Evolutionary conservation across 2,797 vertebrate genomes (phyloP).

Genomic region (Pelochelys cantorii): DNA sequence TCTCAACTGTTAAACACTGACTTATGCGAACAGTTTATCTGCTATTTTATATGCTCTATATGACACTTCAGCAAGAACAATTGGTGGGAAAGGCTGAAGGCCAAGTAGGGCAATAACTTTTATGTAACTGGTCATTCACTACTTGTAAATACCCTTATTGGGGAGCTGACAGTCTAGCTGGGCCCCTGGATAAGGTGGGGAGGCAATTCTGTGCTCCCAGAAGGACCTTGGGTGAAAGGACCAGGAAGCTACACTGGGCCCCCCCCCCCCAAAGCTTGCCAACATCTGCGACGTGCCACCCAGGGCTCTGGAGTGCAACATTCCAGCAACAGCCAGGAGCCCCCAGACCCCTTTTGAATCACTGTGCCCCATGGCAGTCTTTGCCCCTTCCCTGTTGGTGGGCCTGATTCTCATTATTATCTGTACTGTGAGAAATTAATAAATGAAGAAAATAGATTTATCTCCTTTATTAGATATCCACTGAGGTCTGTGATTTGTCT

Average conservation of each 20-base stretch:
- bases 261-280: no score
- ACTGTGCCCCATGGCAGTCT: no score
- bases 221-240: no score
- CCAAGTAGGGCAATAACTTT: not conserved
- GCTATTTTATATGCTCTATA: constrained; percentile 17
- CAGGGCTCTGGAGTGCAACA: no score
- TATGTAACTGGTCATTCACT: not conserved
- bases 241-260: no score
- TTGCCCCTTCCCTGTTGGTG: no score
- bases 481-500: not conserved
- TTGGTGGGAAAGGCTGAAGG: not conserved
- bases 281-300: no score
- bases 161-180: no score
- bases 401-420: not conserved
- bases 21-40: not conserved
- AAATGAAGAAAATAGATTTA: not conserved
- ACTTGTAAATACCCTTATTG: not conserved
- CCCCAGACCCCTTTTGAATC: no score
- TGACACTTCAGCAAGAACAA: constrained; percentile 33
- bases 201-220: no score
- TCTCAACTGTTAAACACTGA: constrained; percentile 28
- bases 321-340: no score
- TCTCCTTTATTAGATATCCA: constrained; percentile 2
- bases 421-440: not conserved
- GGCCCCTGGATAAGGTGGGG: no score